phyloP scores from a whole-genome alignment of 1,140 invertebrate genomes.

The Heliconius eleuchia region DNA sequence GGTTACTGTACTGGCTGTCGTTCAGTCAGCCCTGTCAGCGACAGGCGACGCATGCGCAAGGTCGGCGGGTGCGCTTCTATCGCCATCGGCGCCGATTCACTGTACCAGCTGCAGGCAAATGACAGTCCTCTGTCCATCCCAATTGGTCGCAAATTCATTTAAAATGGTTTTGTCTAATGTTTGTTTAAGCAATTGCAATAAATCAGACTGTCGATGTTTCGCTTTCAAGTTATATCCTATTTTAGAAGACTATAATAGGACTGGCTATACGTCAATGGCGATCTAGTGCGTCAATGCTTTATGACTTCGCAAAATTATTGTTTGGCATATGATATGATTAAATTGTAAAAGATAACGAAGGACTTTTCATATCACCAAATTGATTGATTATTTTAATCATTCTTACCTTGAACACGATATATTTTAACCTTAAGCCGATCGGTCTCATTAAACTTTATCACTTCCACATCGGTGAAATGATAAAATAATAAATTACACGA shows the following conservation, averaged over 20 bases:
- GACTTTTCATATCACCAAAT: background rate
- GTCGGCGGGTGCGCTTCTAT: slow-evolving; percentile 72
- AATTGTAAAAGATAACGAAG: background rate
- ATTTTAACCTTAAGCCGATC: background rate
- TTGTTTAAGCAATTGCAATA: slow-evolving; percentile 57
- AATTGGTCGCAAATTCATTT: slow-evolving; percentile 50
- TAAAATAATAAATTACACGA: background rate
- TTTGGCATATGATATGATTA: slow-evolving; percentile 11
- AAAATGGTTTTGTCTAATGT: slow-evolving; percentile 43
- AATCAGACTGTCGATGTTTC: slow-evolving; percentile 55
- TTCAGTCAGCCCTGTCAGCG: slow-evolving; percentile 44
- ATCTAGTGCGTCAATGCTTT: slow-evolving; percentile 55
- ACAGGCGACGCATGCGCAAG: slow-evolving; percentile 67
- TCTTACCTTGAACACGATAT: background rate
- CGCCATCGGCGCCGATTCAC: slow-evolving; percentile 56
- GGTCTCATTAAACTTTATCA: background rate
- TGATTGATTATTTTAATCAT: slow-evolving; percentile 13
- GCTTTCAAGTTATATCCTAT: slow-evolving; percentile 63
- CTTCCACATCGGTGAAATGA: background rate
- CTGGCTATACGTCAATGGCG: slow-evolving; percentile 55
- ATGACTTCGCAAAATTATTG: slow-evolving; percentile 27
- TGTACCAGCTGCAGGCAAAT: slow-evolving; percentile 47
- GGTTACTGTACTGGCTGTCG: slow-evolving; percentile 31
- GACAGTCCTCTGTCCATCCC: slow-evolving; percentile 45
- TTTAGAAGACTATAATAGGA: slow-evolving; percentile 55